Percentiles rank a stretch among this genome's conserved stretches.
Evolutionary conservation across 1,140 invertebrate species (phyloP).

Genomic region (Centruroides vittatus): DNA sequence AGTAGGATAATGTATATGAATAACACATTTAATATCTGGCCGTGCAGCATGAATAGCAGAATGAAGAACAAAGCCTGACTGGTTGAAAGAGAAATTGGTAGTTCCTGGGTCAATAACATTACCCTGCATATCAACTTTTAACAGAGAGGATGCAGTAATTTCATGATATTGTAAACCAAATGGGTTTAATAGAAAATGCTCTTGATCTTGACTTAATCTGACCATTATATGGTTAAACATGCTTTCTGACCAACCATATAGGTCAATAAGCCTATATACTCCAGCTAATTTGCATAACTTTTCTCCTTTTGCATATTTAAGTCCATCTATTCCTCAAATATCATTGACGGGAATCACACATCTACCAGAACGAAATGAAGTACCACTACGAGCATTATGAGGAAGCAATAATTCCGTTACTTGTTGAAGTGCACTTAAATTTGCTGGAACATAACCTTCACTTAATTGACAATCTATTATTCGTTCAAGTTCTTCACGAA

Average conservation of each 20-base stretch:
- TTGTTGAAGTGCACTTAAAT: conserved; percentile 75
- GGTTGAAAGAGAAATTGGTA: conserved; percentile 69
- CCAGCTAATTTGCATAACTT: conserved; percentile 94
- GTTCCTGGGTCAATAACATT: conserved; percentile 69
- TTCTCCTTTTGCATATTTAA: conserved; percentile 88
- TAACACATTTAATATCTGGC: conserved; percentile 89
- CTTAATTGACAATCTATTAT: conserved; percentile 84
- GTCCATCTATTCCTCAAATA: conserved; percentile 77
- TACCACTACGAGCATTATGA: conserved; percentile 5
- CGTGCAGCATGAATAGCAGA: conserved; percentile 91
- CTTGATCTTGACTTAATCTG: conserved; percentile 86
- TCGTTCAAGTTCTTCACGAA: conserved; percentile 90
- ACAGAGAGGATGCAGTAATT: conserved; percentile 88
- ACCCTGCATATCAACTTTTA: conserved; percentile 81
- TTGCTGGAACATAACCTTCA: conserved; percentile 55
- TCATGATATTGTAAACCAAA: conserved; percentile 93
- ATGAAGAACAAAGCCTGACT: conserved; percentile 71
- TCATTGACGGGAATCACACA: conserved; percentile 93
- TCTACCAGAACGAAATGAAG: conserved; percentile 11
- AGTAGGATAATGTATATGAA: conserved; percentile 81
- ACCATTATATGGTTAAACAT: conserved; percentile 64
- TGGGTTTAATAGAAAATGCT: conserved; percentile 94
- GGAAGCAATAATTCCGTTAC: conserved; percentile 22
- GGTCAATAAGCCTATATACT: conserved; percentile 85
- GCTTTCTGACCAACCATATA: conserved; percentile 90